Percentiles rank a stretch among this genome's conserved stretches.
Conservation (phyloP, 2,797 vertebrate genomes). For the Clamator glandarius region DNA sequence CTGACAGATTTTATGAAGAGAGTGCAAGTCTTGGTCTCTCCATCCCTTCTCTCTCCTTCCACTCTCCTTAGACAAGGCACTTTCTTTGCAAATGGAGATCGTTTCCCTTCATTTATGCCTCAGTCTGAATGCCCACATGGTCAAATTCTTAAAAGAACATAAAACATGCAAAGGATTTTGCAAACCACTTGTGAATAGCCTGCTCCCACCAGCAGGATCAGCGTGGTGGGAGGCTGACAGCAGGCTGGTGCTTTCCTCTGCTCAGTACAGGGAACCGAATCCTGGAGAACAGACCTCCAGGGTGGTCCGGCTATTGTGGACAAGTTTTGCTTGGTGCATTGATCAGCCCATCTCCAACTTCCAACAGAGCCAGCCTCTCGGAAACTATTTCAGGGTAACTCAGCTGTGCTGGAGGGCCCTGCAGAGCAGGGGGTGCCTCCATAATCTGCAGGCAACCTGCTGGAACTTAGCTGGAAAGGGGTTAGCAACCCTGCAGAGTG, state of each 20-base stretch:
- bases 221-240: background rate
- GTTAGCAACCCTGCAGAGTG: background rate
- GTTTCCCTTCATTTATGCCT: background rate
- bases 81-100: background rate
- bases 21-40: background rate
- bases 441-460: background rate
- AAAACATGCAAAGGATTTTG: background rate
- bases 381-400: background rate
- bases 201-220: background rate
- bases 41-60: background rate
- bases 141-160: background rate
- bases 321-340: background rate
- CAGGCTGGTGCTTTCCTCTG: background rate
- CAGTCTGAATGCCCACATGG: fast-evolving
- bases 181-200: background rate
- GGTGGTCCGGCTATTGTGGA: fast-evolving
- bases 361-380: background rate
- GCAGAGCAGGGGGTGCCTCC: background rate
- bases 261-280: background rate
- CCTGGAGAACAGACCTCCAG: no score
- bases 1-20: background rate
- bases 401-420: background rate
- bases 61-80: background rate
- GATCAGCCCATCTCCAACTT: background rate
- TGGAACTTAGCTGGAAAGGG: background rate